Evolutionary conservation across 2,888 invertebrate species (phyloP).

Genomic region (Yponomeuta sedellus): DNA sequence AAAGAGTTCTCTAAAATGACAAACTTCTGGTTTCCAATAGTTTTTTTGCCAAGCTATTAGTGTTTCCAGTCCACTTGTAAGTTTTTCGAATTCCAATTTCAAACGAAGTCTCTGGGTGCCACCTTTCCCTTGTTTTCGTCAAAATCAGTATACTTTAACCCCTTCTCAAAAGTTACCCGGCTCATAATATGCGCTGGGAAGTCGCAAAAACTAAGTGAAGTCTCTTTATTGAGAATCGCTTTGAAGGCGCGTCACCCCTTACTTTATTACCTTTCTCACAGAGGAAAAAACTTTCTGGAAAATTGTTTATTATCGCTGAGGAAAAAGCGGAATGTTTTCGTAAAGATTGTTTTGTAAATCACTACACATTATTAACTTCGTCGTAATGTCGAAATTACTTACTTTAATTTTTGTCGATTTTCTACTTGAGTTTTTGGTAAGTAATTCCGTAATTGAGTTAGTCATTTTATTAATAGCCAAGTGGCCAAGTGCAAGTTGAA

Average conservation of each 20-base stretch:
- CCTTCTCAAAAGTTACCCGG: conserved; percentile 57
- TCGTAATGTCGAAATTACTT: too few relatives aligned
- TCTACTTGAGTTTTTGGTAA: too few relatives aligned
- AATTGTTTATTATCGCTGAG: conserved; percentile 6
- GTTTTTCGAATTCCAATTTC: conserved; percentile 22
- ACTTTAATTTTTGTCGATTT: too few relatives aligned
- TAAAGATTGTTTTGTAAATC: too few relatives aligned
- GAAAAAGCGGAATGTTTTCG: neutral
- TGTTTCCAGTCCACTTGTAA: conserved; percentile 8
- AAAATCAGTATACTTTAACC: conserved; percentile 60
- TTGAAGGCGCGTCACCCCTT: conserved; percentile 44
- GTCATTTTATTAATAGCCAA: too few relatives aligned
- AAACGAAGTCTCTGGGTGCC: conserved; percentile 44
- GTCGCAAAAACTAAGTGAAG: conserved; percentile 39
- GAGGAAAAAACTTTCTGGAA: conserved; percentile 7
- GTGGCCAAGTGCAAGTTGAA: too few relatives aligned
- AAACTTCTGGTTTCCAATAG: neutral
- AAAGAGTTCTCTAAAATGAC: too few relatives aligned
- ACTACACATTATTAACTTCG: too few relatives aligned
- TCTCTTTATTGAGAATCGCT: conserved; percentile 58
- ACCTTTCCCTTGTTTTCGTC: conserved; percentile 64
- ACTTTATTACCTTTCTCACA: conserved; percentile 43
- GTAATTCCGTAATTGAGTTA: too few relatives aligned
- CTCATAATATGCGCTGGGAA: conserved; percentile 50
- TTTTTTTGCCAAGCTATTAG: neutral